Percentiles rank a stretch among this genome's conserved stretches.
Conservation (phyloP, 2,113 vertebrate genomes). For the Hypanus sabinus region DNA sequence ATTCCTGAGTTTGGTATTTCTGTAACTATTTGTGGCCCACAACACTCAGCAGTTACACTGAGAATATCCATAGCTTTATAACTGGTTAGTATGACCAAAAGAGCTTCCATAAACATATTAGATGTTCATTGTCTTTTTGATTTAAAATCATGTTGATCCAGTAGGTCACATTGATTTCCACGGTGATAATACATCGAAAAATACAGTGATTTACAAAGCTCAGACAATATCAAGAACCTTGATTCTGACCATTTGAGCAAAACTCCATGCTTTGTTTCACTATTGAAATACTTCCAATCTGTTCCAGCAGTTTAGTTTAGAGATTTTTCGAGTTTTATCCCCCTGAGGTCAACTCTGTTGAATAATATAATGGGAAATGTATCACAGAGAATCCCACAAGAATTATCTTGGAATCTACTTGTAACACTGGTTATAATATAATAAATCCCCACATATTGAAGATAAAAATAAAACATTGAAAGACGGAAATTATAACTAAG, state of each 20-base stretch:
- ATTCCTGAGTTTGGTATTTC: not conserved
- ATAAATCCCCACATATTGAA: not conserved
- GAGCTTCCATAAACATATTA: not conserved
- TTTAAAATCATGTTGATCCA: not conserved
- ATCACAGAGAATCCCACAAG: not conserved
- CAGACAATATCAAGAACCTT: not conserved
- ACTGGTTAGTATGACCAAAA: not conserved
- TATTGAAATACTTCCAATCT: not conserved
- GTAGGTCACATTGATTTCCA: not conserved
- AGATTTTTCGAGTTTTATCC: not conserved
- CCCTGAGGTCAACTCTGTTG: not conserved
- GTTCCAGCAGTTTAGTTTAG: not conserved
- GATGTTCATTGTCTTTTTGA: not conserved
- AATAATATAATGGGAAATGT: not conserved
- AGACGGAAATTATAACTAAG: not conserved
- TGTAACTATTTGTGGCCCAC: not conserved
- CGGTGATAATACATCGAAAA: not conserved
- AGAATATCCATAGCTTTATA: not conserved
- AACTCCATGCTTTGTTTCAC: not conserved
- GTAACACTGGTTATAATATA: not conserved
- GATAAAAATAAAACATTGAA: no score
- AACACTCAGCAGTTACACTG: not conserved
- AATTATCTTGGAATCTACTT: not conserved
- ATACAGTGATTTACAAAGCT: not conserved
- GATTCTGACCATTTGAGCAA: not conserved